These are phyloP conservation scores for Danio albolineatus DNA, from an alignment of 2,797 vertebrate species.

Conservation along the genomic window DNA sequence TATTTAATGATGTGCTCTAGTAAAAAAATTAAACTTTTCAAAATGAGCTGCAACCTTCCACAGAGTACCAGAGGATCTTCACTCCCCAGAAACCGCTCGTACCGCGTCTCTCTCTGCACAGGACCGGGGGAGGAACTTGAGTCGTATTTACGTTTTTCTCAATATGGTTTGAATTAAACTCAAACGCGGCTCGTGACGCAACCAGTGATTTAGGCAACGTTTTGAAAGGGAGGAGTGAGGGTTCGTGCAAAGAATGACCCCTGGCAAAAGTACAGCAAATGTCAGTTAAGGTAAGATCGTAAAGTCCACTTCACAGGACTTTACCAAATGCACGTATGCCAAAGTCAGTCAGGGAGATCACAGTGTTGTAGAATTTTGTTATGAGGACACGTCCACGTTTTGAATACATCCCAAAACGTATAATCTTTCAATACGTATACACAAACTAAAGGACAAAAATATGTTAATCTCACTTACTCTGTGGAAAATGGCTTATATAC, in stretches of 20 bases:
- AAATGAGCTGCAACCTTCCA: background rate
- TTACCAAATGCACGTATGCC: slow-evolving; percentile 11
- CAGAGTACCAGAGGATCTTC: background rate
- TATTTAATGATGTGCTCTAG: background rate
- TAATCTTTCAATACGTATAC: no score
- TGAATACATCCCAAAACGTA: no score
- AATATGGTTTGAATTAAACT: slow-evolving; percentile 84
- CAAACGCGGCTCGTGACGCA: slow-evolving; percentile 72
- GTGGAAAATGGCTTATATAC: background rate
- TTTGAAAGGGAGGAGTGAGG: slow-evolving; percentile 44
- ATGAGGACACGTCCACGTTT: background rate
- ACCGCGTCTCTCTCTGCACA: slow-evolving; percentile 12
- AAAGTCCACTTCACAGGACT: slow-evolving; percentile 41
- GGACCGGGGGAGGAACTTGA: slow-evolving; percentile 49
- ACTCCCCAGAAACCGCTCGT: background rate
- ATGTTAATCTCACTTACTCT: background rate
- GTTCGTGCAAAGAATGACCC: slow-evolving; percentile 64
- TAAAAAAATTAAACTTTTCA: slow-evolving; percentile 42
- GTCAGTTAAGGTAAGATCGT: slow-evolving; percentile 22
- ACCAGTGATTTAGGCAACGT: slow-evolving; percentile 36
- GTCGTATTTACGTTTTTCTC: slow-evolving; percentile 76
- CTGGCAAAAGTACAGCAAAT: slow-evolving; percentile 61
- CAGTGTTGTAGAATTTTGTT: background rate
- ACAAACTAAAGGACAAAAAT: background rate
- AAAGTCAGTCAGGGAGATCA: background rate